Evolutionary conservation across 2,797 vertebrate genomes (phyloP), one percentile per base, ranked within the genome.

Genomic region (Ctenopoma kingsleyae): DNA sequence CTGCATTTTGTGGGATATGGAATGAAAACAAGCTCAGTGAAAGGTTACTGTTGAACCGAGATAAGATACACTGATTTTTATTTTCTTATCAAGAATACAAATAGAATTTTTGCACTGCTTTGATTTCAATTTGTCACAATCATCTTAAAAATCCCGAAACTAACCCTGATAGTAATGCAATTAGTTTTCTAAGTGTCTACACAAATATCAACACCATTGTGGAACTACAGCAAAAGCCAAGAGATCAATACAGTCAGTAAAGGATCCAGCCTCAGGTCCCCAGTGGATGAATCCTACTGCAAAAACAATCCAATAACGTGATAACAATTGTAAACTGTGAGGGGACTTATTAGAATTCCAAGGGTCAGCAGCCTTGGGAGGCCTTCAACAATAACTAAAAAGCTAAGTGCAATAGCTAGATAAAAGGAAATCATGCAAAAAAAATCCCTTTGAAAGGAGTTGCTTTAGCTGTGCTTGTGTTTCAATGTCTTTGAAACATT

Each of bases 401-500:
- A 73, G 57, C 67, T 76, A 87, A 88, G 89, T 80, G 81, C 54
- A 84, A 73, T 53, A 57, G 30, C 53, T 50, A 67, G 76, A 89
- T 81, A 80, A 84, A 87, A 70, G 55, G 36, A 83, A 86, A 67
- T 67, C 43, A 59, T 27, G 63, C 38, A 46, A 48, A 74, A 76
- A 61, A 72, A 73, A 20, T 25, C 55, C 47, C 20, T 79, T 74
- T 86, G 70, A 87, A 83, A 86, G 56, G 41, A 85, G 71, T 73
- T 71, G 41, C 70, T 83, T 84, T 71, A 47, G 66, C 74, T 68
- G 57, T 40, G 40, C 63, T 65, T 78, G 77, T 74, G 68, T 90
- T 82, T 86, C 83, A 74, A 49, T 82, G 78, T 90, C 87, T 91
- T 87, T 89, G 70, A 89, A 88, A 86, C 49, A 69, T 66, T 84